Evolutionary conservation across 1,140 invertebrate genomes (phyloP).

Genomic region (Drosophila jambulina): DNA sequence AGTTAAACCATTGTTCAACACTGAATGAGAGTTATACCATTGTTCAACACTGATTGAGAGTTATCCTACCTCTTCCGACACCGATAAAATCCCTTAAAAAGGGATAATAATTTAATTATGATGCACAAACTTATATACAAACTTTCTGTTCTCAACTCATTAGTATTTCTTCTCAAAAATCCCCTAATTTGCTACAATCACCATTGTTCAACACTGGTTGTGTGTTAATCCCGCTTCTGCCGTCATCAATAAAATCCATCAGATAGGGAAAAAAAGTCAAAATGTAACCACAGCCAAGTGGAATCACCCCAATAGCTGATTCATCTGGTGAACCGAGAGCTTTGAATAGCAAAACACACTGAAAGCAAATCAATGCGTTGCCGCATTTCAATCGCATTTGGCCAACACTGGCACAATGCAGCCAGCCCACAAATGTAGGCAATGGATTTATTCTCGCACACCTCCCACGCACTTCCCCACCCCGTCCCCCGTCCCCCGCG

Average conservation of each 20-base stretch:
- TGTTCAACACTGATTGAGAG: not conserved
- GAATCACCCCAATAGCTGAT: conserved; percentile 20
- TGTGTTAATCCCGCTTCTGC: not conserved
- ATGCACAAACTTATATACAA: not conserved
- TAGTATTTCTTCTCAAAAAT: not conserved
- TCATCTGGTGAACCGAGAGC: conserved; percentile 33
- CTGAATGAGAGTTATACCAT: too few species aligned
- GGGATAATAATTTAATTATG: not conserved
- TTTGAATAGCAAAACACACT: conserved; percentile 31
- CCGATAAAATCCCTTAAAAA: not conserved
- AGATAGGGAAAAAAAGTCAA: conserved; percentile 4
- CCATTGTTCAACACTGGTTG: not conserved
- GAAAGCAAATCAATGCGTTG: conserved; percentile 35
- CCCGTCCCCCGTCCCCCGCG: not conserved
- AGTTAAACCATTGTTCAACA: too few species aligned
- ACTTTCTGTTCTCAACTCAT: not conserved
- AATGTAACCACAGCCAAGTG: conserved; percentile 34
- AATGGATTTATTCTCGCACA: conserved; percentile 38
- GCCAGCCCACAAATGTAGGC: conserved; percentile 61
- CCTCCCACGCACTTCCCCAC: not conserved
- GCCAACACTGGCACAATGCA: conserved; percentile 41
- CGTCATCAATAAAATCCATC: not conserved
- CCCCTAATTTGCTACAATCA: not conserved
- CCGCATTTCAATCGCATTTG: conserved; percentile 53
- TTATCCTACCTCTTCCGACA: not conserved